Evolutionary conservation across 2,797 vertebrate genomes (phyloP).

Genomic region (Phalanger gymnotis): DNA sequence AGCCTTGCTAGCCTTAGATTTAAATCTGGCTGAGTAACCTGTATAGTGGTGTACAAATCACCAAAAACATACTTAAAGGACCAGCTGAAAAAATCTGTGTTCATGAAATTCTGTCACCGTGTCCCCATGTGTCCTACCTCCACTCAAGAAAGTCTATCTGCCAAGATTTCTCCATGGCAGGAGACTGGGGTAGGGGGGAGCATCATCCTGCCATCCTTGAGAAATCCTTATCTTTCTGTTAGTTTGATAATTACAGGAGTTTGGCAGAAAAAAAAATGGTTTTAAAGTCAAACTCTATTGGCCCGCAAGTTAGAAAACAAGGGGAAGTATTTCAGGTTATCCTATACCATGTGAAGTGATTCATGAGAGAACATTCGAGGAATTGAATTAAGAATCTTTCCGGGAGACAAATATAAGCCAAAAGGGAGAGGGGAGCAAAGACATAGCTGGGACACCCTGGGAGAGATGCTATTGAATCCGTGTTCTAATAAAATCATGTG

Average conservation of each 20-base stretch:
- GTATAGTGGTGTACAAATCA: not conserved
- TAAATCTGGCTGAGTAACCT: not conserved
- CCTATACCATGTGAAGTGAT: not conserved
- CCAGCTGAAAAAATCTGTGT: too few relatives aligned
- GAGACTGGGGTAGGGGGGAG: not conserved
- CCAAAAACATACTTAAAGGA: not conserved
- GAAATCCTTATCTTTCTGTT: not conserved
- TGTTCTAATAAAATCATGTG: not conserved
- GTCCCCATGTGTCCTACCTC: not conserved
- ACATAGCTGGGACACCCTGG: not conserved
- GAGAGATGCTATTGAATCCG: not conserved
- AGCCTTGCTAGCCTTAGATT: not conserved
- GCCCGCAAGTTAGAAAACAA: not conserved
- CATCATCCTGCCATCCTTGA: not conserved
- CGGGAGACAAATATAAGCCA: conserved; percentile 9
- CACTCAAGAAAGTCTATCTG: not conserved
- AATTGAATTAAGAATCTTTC: not conserved
- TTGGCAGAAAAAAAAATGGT: not conserved
- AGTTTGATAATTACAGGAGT: not conserved
- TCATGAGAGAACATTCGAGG: not conserved
- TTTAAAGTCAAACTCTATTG: not conserved
- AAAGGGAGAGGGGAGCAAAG: conserved; percentile 2
- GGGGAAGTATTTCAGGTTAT: not conserved
- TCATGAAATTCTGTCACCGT: not conserved
- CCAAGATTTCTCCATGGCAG: not conserved